These are phyloP conservation scores for Spinibarbus caldwelli DNA, from an alignment of 2,797 vertebrate genomes.

Conservation along the genomic window DNA sequence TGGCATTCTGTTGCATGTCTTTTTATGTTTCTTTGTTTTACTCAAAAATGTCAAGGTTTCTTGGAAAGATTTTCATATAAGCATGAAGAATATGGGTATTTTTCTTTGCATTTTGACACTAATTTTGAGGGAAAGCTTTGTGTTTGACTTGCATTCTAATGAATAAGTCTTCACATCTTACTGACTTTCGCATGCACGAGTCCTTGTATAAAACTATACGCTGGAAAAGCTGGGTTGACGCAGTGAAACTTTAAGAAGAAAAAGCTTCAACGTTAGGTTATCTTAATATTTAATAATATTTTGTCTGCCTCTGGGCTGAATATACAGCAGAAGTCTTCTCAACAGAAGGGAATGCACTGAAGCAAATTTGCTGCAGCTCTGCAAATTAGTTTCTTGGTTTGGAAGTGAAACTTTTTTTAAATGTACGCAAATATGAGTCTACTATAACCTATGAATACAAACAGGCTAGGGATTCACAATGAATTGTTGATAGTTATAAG, in stretches of 20 bases:
- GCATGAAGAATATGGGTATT: background rate
- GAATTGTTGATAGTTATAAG: background rate
- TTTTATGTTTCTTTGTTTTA: background rate
- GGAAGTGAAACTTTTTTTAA: background rate
- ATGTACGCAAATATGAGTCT: background rate
- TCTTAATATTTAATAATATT: constrained; percentile 75
- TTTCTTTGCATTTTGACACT: background rate
- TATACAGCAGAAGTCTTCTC: constrained; percentile 46
- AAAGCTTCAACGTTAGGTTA: constrained; percentile 66
- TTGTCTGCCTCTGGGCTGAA: constrained; percentile 65
- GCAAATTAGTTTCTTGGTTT: background rate
- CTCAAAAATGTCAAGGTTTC: background rate
- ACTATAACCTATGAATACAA: background rate
- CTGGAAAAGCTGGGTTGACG: constrained; percentile 67
- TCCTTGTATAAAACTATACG: constrained; percentile 8
- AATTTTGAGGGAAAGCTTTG: background rate
- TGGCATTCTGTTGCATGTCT: background rate
- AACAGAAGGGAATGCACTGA: background rate
- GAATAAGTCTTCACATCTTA: background rate
- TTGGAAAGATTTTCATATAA: background rate
- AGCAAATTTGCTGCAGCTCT: background rate
- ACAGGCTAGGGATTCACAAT: background rate
- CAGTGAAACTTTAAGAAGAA: constrained; percentile 51
- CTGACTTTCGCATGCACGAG: background rate
- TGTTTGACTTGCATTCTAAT: background rate